phyloP scores from a whole-genome alignment of 1,140 invertebrate genomes.

The Orchesella cincta region DNA sequence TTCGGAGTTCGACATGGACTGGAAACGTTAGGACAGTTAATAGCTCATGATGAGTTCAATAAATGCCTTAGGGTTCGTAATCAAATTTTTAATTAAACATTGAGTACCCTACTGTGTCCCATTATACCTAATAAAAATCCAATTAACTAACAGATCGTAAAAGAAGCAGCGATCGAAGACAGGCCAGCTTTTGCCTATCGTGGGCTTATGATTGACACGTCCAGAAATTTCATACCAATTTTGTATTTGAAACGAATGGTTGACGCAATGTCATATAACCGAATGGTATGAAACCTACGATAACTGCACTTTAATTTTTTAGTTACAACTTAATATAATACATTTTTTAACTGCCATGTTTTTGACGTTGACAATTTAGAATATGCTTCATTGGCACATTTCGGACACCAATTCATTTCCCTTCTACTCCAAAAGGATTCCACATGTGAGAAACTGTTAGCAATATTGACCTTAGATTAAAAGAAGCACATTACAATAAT shows the following conservation, averaged over 20 bases:
- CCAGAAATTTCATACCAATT: constrained; percentile 52
- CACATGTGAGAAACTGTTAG: constrained; percentile 51
- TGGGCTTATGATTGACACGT: constrained; percentile 65
- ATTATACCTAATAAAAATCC: constrained; percentile 12
- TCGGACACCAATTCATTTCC: constrained; percentile 55
- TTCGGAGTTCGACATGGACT: constrained; percentile 75
- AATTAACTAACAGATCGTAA: constrained; percentile 53
- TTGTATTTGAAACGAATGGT: constrained; percentile 51
- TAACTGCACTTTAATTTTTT: constrained; percentile 50
- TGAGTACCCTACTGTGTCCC: too few species aligned
- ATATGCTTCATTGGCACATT: constrained; percentile 55
- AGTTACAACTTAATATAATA: neutral
- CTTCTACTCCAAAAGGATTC: constrained; percentile 52
- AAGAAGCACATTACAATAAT: neutral
- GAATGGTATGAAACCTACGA: too few species aligned
- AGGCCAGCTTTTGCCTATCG: constrained; percentile 73
- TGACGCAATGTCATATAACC: constrained; percentile 54
- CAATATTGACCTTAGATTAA: neutral
- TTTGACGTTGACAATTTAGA: too few species aligned
- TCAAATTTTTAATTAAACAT: neutral
- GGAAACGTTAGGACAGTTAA: constrained; percentile 75
- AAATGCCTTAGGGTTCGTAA: constrained; percentile 46
- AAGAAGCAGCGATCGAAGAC: constrained; percentile 66
- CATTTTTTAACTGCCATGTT: too few species aligned
- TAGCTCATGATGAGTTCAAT: constrained; percentile 56